A percentile compares a stretch with the other conserved stretches of the same genome.
These are phyloP conservation scores for Pararge aegeria DNA, from an alignment of 1,140 invertebrate genomes.

Conservation along the genomic window DNA sequence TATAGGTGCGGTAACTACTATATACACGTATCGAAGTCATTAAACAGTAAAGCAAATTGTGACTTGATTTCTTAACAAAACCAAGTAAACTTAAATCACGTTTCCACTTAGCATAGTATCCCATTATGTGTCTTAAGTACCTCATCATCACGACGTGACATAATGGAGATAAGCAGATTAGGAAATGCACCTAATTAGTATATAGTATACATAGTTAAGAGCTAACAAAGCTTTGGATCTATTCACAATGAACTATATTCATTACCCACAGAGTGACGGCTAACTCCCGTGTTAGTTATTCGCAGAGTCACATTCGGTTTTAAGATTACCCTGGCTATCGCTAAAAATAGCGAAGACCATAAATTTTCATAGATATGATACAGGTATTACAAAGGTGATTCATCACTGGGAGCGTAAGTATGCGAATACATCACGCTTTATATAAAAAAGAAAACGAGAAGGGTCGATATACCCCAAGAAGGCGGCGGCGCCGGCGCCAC, in stretches of 20 bases:
- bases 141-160: slow-evolving; percentile 25
- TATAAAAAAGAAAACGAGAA: slow-evolving; percentile 50
- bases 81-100: slow-evolving; percentile 12
- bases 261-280: too few relatives aligned
- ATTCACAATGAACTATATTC: too few relatives aligned
- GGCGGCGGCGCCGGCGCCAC: slow-evolving; percentile 43
- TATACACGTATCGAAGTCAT: neutral
- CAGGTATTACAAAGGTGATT: slow-evolving; percentile 32
- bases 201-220: too few relatives aligned
- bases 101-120: slow-evolving; percentile 18
- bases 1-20: neutral
- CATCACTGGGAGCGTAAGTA: slow-evolving; percentile 27
- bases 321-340: neutral
- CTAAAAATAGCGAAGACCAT: neutral
- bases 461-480: slow-evolving; percentile 47
- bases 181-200: slow-evolving; percentile 26
- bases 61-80: slow-evolving; percentile 5
- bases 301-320: too few relatives aligned
- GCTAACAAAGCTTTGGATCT: too few relatives aligned
- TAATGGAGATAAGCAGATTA: slow-evolving; percentile 16
- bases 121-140: slow-evolving; percentile 24
- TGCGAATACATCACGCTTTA: slow-evolving; percentile 30
- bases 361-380: slow-evolving; percentile 23
- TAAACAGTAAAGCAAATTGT: neutral
- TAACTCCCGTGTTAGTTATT: too few relatives aligned